phyloP scores from a whole-genome alignment of 2,113 vertebrate genomes.

The Eurystomus gularis region DNA sequence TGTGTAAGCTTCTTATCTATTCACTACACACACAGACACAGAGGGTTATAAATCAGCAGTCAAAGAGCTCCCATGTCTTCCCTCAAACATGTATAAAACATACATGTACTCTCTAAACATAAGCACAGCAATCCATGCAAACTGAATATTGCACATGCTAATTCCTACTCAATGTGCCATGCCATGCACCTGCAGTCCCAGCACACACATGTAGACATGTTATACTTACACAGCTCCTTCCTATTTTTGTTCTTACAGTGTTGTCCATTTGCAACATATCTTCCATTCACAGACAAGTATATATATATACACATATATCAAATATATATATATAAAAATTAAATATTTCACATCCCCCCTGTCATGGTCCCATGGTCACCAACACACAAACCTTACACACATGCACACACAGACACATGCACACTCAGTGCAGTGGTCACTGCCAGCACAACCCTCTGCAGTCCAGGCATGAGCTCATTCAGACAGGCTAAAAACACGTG shows the following conservation, averaged over 20 bases:
- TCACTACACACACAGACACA: not conserved
- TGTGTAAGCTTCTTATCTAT: not conserved
- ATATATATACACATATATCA: not conserved
- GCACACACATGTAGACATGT: fast-evolving
- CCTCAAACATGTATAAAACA: not conserved
- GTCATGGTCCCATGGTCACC: not conserved
- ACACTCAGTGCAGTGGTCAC: not conserved
- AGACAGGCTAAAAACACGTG: not conserved
- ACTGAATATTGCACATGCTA: not conserved
- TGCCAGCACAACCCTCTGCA: not conserved
- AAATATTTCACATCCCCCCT: not conserved
- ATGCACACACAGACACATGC: not conserved
- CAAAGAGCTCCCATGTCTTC: not conserved
- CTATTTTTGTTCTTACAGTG: not conserved
- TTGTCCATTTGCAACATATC: not conserved
- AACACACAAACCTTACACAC: not conserved
- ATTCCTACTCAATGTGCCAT: not conserved
- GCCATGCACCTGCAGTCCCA: not conserved
- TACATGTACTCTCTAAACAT: not conserved
- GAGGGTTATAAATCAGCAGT: not conserved
- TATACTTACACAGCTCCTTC: not conserved
- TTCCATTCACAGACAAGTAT: not conserved
- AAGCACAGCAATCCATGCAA: not conserved
- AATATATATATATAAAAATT: not conserved
- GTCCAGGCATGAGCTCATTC: fast-evolving